Evolutionary conservation across 2,888 invertebrate genomes (phyloP).

Genomic region (Drosophila kambysellisi): DNA sequence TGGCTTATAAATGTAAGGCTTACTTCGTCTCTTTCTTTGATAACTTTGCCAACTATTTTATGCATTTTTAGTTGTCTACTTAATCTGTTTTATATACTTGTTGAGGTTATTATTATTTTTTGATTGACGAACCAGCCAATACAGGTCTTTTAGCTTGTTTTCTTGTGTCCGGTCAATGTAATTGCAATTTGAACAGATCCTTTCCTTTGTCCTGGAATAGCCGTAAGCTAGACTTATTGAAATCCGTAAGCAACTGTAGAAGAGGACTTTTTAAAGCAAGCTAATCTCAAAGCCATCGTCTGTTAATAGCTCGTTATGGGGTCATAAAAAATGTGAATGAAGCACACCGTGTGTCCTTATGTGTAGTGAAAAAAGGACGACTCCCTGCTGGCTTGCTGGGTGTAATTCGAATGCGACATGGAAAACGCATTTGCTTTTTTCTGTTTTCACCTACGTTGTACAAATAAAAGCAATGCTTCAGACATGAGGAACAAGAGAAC

Average conservation of each 20-base stretch:
- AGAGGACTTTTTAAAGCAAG: slow-evolving; percentile 12
- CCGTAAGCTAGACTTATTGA: slow-evolving; percentile 23
- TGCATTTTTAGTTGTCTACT: background rate
- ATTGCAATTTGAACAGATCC: slow-evolving; percentile 9
- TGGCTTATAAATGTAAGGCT: background rate
- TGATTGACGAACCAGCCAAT: background rate
- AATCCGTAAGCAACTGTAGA: slow-evolving; percentile 8
- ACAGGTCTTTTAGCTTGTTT: background rate
- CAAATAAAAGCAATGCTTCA: slow-evolving; percentile 27
- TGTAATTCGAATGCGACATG: slow-evolving; percentile 55
- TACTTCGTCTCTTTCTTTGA: background rate
- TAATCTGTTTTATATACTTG: background rate
- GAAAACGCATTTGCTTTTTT: slow-evolving; percentile 61
- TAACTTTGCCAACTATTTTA: background rate
- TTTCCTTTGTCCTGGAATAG: background rate
- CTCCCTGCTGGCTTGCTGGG: slow-evolving; percentile 16
- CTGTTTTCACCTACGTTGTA: slow-evolving; percentile 15
- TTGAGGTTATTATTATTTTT: background rate
- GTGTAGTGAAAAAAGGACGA: slow-evolving; percentile 5
- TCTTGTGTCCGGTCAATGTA: background rate
- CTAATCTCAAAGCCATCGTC: slow-evolving; percentile 24
- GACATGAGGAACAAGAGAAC: background rate
- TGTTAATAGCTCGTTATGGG: slow-evolving; percentile 53
- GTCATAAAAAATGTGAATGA: slow-evolving; percentile 23
- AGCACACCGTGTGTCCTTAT: slow-evolving; percentile 15